A percentile compares a stretch with the other conserved stretches of the same genome.
These are phyloP conservation scores for Porites lutea DNA, from an alignment of 64 coral and sea anemone genomes.

Conservation along the genomic window DNA sequence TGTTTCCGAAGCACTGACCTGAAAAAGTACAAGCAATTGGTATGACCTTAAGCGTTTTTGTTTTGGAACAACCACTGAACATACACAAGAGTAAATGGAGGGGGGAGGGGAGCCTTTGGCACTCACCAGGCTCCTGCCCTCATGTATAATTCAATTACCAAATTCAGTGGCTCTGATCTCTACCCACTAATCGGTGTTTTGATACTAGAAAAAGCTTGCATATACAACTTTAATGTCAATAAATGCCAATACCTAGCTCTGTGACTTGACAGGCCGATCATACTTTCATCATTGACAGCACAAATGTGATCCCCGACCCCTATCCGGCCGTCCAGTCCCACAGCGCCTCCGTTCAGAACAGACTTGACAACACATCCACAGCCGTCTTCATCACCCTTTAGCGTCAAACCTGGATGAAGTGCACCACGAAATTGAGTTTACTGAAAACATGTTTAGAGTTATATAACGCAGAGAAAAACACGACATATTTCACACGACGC, in stretches of 20 bases:
- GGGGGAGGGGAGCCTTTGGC: no score
- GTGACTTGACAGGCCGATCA: conserved; percentile 87
- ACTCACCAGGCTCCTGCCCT: no score
- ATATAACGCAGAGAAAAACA: background rate
- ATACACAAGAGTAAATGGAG: background rate
- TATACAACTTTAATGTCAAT: background rate
- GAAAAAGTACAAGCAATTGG: background rate
- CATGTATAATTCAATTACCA: no score
- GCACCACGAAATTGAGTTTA: no score
- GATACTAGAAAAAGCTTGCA: no score
- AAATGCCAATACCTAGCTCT: conserved; percentile 69
- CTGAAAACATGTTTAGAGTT: no score
- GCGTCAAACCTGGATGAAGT: conserved; percentile 61
- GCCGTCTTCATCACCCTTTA: conserved; percentile 86
- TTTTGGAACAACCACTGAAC: background rate
- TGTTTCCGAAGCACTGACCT: conserved; percentile 96
- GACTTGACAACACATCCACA: conserved; percentile 91
- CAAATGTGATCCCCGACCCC: conserved; percentile 91
- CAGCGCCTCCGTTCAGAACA: conserved; percentile 88
- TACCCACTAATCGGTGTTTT: background rate
- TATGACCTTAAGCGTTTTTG: background rate
- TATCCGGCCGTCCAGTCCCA: conserved; percentile 87
- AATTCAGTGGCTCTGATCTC: no score
- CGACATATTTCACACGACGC: background rate
- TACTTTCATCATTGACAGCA: conserved; percentile 94